Evolutionary conservation across 1,140 invertebrate genomes (phyloP).

Genomic region (Thrips palmi): DNA sequence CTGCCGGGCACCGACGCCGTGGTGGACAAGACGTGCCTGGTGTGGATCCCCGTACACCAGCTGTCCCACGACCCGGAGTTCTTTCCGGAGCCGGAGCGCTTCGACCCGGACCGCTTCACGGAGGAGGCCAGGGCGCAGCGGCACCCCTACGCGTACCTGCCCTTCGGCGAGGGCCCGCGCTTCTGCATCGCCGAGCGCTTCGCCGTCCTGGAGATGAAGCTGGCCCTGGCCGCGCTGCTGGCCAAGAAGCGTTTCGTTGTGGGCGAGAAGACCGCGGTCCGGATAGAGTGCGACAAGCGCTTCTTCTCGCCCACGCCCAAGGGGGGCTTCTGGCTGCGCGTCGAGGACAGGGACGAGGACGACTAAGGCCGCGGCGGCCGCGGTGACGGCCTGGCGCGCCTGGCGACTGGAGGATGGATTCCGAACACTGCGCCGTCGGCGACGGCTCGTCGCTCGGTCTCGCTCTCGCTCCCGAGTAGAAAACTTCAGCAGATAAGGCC

Average conservation of each 20-base stretch:
- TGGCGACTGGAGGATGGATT: no score
- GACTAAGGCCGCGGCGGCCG: no score
- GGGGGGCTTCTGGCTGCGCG: background rate
- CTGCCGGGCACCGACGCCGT: constrained; percentile 34
- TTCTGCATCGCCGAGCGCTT: constrained; percentile 43
- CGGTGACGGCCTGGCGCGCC: no score
- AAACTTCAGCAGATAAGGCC: no score
- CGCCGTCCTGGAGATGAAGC: constrained; percentile 30
- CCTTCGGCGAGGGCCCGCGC: constrained; percentile 41
- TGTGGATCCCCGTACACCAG: constrained; percentile 34
- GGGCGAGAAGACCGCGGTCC: background rate
- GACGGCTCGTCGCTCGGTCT: no score
- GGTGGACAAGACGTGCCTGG: constrained; percentile 34
- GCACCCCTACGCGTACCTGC: constrained; percentile 27
- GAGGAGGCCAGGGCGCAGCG: constrained; percentile 25
- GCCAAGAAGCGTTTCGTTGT: background rate
- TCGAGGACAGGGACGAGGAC: no score
- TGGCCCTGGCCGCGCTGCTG: constrained; percentile 15
- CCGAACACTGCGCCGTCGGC: no score
- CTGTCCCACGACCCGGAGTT: constrained; percentile 40
- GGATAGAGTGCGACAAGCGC: background rate
- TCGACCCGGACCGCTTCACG: constrained; percentile 53
- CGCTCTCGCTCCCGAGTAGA: no score
- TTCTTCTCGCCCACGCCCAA: background rate
- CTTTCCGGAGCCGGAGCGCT: constrained; percentile 47